These are phyloP conservation scores for Oxygymnocypris stewartii DNA, from an alignment of 2,113 vertebrate species.

Conservation along the genomic window DNA sequence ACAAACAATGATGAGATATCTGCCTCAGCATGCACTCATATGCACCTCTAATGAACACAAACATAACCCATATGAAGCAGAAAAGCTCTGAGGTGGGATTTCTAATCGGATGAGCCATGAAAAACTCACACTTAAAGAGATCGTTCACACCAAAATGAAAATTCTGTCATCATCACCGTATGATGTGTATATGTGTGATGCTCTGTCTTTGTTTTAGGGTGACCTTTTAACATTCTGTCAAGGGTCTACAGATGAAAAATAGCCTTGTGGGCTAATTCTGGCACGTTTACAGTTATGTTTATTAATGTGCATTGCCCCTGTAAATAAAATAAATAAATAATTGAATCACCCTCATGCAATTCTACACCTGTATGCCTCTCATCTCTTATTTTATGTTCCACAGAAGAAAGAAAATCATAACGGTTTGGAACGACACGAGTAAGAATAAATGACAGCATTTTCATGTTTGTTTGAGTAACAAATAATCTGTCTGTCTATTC, in stretches of 20 bases:
- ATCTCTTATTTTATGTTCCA: background rate
- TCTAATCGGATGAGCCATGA: background rate
- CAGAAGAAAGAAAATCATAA: background rate
- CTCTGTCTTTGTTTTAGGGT: too few relatives aligned
- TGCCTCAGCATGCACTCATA: slow-evolving; percentile 11
- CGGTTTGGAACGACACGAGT: background rate
- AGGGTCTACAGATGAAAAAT: too few relatives aligned
- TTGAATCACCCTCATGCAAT: background rate
- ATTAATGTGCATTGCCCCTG: too few relatives aligned
- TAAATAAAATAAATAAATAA: too few relatives aligned
- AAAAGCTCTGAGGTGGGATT: background rate
- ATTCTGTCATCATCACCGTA: background rate
- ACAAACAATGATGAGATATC: background rate
- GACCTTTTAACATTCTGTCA: too few relatives aligned
- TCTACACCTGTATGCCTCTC: background rate
- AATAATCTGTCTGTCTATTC: slow-evolving; percentile 1
- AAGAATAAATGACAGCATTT: background rate
- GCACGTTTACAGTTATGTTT: too few relatives aligned
- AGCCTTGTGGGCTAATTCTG: too few relatives aligned
- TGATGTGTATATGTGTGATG: too few relatives aligned
- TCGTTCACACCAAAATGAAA: background rate
- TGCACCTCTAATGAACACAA: background rate
- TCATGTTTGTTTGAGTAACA: background rate
- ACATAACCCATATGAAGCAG: background rate
- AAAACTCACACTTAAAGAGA: background rate